Evolutionary conservation across 2,797 vertebrate species (phyloP).

Genomic region (Carapus acus): DNA sequence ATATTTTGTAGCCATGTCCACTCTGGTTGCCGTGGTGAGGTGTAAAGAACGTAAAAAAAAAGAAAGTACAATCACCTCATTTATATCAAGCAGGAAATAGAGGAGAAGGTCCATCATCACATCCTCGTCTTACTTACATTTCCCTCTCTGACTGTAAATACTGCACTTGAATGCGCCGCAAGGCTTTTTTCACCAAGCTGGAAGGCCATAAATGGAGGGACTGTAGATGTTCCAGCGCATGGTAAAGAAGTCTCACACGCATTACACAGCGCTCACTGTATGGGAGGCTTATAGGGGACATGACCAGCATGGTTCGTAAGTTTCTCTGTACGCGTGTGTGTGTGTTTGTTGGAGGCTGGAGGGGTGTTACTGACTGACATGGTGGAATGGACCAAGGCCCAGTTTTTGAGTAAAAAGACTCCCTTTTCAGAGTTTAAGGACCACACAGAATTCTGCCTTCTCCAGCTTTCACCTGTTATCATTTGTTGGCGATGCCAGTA

Average conservation of each 20-base stretch:
- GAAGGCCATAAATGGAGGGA: conserved; percentile 28
- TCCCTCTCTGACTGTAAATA: conserved; percentile 34
- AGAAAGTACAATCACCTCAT: conserved; percentile 52
- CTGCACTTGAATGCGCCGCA: conserved; percentile 8
- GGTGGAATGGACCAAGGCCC: conserved; percentile 45
- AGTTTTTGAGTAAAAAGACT: conserved; percentile 44
- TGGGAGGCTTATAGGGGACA: conserved; percentile 10
- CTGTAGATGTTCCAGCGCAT: conserved; percentile 30
- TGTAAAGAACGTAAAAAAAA: conserved; percentile 1
- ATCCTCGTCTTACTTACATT: conserved; percentile 43
- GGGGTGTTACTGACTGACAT: conserved; percentile 42
- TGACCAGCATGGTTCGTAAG: not conserved
- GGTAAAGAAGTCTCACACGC: conserved; percentile 1
- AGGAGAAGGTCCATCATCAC: conserved; percentile 57
- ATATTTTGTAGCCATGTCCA: conserved; percentile 1
- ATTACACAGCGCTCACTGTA: conserved; percentile 46
- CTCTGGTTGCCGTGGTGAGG: conserved; percentile 1
- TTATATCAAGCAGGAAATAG: conserved; percentile 48
- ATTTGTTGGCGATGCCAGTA: conserved; percentile 34
- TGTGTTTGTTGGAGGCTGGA: not conserved
- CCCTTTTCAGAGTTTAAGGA: conserved; percentile 30
- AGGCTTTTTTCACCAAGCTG: conserved; percentile 20
- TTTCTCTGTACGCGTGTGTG: conserved; percentile 6
- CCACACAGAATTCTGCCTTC: conserved; percentile 50
- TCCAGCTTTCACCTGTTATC: conserved; percentile 58